Conservation (phyloP, 1,140 invertebrate genomes). For the Chymomyza costata region DNA sequence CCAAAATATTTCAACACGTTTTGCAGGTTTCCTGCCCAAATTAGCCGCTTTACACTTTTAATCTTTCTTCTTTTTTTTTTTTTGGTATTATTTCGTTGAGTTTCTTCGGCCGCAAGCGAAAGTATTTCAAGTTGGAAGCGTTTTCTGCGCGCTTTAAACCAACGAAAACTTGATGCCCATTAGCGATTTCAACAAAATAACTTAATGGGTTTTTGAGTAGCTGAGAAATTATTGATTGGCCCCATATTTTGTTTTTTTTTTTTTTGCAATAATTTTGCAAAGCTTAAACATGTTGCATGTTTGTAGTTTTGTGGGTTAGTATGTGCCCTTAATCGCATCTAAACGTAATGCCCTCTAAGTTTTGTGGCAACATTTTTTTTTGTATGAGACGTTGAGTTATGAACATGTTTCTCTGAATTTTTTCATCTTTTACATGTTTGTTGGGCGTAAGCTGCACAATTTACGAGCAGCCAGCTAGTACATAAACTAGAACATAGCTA, state of each 20-base stretch:
- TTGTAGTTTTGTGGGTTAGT: slow-evolving; percentile 54
- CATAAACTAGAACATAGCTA: slow-evolving; percentile 15
- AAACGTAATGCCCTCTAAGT: background rate
- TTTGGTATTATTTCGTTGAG: slow-evolving; percentile 1
- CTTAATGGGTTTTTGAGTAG: slow-evolving; percentile 62
- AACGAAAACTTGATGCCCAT: slow-evolving; percentile 4
- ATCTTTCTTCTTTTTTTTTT: slow-evolving; percentile 52
- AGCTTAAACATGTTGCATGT: too few species aligned
- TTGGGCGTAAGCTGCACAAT: slow-evolving; percentile 11
- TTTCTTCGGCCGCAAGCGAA: slow-evolving; percentile 60
- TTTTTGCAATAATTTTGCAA: slow-evolving; percentile 8
- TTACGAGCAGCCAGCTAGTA: slow-evolving; percentile 19
- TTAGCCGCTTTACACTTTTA: slow-evolving; percentile 61
- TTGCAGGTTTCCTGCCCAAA: slow-evolving; percentile 26
- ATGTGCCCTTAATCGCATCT: slow-evolving; percentile 22
- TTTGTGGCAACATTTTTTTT: background rate
- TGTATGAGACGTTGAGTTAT: slow-evolving; percentile 12
- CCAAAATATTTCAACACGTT: slow-evolving; percentile 14
- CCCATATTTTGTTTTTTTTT: slow-evolving; percentile 4
- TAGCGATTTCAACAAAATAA: slow-evolving; percentile 26
- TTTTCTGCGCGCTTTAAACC: slow-evolving; percentile 5
- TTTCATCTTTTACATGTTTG: background rate
- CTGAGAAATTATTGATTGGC: slow-evolving; percentile 58
- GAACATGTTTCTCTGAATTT: slow-evolving; percentile 4
- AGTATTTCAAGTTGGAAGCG: slow-evolving; percentile 27